Evolutionary conservation across 2,888 invertebrate genomes (phyloP), one percentile per base, ranked within the genome.

Genomic region (Cosmorhoe ocellata): DNA sequence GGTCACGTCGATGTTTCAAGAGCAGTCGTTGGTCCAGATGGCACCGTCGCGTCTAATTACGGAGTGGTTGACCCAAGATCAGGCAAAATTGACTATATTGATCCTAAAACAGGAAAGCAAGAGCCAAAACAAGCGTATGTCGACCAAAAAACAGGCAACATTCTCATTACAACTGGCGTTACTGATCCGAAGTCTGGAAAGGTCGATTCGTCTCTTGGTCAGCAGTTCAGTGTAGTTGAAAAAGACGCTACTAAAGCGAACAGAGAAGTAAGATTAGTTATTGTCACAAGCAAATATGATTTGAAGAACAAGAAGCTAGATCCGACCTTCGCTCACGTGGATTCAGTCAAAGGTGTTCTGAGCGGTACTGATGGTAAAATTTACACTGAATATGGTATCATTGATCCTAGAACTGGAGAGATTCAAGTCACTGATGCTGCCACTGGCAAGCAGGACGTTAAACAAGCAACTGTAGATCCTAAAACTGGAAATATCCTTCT

Each of bases 91-190:
- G 91, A 93, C 56, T 91, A 92, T 2, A 80, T 92, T 10, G 93
- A 94, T 58, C 92, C 92, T 2, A 91, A 92, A 63, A 92, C 93
- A 0, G 94, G 94, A 13, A 93, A 93, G 68, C 91, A 89, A 59
- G 93, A 93, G 63, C 84, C 92, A 2, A 91, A 92, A 72, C 92
- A 93, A 73, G 94, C 94, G 1, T 92, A 93, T 66, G 89, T 94
- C n/a, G 94, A 94, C 66, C 90, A 92, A n/a, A 91, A 92, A 66
- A 94, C 94, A 6, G 93, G 94, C 10, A 93, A 94, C 63, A 82
- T 94, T 45, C 88, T 93, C 13, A 85, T 94, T 7, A 90, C 92
- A 1, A 92, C 92, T 8, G 93, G 92, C 13, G 92, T 94, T 2
- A 69, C 90, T 1, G 93, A 94, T 76, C 93, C 93, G 0, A 91